Conservation (phyloP, 2,797 vertebrate species). For the Orientallactaga sibirica region DNA sequence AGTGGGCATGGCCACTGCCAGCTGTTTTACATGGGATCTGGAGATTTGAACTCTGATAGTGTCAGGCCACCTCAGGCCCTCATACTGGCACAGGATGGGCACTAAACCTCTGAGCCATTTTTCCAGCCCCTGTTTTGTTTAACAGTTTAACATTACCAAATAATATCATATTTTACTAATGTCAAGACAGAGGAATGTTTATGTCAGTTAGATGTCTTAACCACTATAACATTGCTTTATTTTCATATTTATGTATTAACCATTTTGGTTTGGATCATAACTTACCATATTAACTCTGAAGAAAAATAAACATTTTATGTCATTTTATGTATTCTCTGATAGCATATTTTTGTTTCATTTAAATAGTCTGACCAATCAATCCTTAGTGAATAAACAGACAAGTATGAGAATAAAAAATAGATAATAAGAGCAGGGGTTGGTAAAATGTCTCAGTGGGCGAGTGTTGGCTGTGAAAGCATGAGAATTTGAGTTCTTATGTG, state of each 20-base stretch:
- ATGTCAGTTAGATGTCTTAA: background rate
- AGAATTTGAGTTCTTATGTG: no score
- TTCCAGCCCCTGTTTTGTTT: background rate
- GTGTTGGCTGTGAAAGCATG: no score
- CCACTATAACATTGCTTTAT: background rate
- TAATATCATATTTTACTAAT: conserved; percentile 36
- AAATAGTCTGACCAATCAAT: conserved; percentile 13
- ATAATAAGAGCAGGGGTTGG: background rate
- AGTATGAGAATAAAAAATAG: conserved; percentile 19
- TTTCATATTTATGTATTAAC: background rate
- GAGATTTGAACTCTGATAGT: no score
- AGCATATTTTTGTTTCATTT: conserved; percentile 41
- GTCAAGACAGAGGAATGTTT: background rate
- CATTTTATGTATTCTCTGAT: background rate
- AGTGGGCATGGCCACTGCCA: no score
- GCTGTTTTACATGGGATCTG: no score
- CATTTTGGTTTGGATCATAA: conserved; percentile 28
- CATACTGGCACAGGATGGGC: no score
- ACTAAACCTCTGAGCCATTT: no score
- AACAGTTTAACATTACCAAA: conserved; percentile 24
- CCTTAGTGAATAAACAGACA: background rate
- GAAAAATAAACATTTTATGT: background rate
- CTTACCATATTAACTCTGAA: background rate
- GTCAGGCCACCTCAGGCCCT: no score
- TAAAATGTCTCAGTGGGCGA: no score